Evolutionary conservation across 1,140 invertebrate genomes (phyloP), one percentile per base, ranked within the genome.

Genomic region (Gonatopus flavifemur): DNA sequence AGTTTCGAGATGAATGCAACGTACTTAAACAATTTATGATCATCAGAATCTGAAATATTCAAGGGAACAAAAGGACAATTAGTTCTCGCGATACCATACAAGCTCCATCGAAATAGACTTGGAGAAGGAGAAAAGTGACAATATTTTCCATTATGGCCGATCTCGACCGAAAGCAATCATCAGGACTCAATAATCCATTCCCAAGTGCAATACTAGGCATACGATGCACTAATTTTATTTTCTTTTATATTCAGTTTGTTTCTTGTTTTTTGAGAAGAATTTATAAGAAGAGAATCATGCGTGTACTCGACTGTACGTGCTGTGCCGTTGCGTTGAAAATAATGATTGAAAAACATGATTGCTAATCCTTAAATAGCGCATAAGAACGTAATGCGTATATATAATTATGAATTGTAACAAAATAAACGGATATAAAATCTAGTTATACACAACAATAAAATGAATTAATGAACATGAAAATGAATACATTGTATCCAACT

Each of bases 331-430:
- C 57, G 53, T 59, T 12, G n/a, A n/a, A n/a, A 41, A 9, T 13
- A 1, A 16, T 4, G 20, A 16, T 2, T 15, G 39, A 32, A 22
- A 41, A 22, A 32, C 50, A 51, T 62, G 59, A 63, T 66, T 59
- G 59, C 66, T 67, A 66, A 67, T 69, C 57, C 57, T 71, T 66
- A 58, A n/a, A 58, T 70, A 70, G 66, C 55, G 35, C 64, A 43
- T 72, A 70, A 72, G 63, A 66, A 60, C 64, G 37, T 65, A 67
- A 47, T 32, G 52, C 65, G 57, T 74, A 64, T 66, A 68, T 66
- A 54, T 71, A 62, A 56, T 40, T 57, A 46, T 35, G 48, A 31
- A 39, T 43, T 66, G 58, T 68, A 62, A 64, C 54, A 57, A 21
- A 55, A 61, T 52, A 67, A 66, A 64, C 45, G 62, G 56, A 69